Conservation (phyloP, 2,797 vertebrate genomes). For the Lithobates pipiens region DNA sequence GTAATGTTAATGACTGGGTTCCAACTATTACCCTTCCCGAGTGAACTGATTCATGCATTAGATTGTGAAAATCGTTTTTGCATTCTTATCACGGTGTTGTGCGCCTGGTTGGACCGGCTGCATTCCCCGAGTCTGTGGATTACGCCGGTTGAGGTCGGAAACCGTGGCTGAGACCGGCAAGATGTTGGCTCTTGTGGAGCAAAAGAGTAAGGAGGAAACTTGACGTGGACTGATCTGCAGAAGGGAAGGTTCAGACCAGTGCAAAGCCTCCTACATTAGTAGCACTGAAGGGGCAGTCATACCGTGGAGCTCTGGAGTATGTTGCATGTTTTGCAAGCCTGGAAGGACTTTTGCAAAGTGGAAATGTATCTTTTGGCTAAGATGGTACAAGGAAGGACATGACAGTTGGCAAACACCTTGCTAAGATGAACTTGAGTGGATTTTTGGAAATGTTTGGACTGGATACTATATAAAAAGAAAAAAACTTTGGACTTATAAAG, state of each 20-base stretch:
- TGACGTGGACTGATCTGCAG: slow-evolving; percentile 65
- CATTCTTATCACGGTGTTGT: slow-evolving; percentile 79
- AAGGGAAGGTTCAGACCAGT: slow-evolving; percentile 62
- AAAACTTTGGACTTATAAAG: neutral
- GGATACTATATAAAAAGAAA: neutral
- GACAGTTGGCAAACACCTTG: slow-evolving; percentile 1
- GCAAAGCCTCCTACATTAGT: slow-evolving; percentile 62
- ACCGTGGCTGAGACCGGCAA: slow-evolving; percentile 76
- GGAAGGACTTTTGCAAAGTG: slow-evolving; percentile 63
- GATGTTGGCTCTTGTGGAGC: slow-evolving; percentile 74
- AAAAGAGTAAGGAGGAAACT: slow-evolving; percentile 64
- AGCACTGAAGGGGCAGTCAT: slow-evolving; percentile 61
- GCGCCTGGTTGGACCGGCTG: slow-evolving; percentile 74
- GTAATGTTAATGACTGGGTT: slow-evolving; percentile 92
- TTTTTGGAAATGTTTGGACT: slow-evolving; percentile 25
- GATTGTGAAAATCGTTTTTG: slow-evolving; percentile 75
- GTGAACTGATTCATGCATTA: slow-evolving; percentile 71
- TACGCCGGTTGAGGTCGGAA: slow-evolving; percentile 84
- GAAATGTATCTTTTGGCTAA: slow-evolving; percentile 49
- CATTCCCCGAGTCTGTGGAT: slow-evolving; percentile 84
- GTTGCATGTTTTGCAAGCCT: slow-evolving; percentile 65
- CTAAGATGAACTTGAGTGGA: slow-evolving; percentile 11
- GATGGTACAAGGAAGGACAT: neutral
- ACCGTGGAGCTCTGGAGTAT: slow-evolving; percentile 68
- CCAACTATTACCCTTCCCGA: slow-evolving; percentile 91